Percentiles rank a stretch among this genome's conserved stretches.
These are phyloP conservation scores for Sinocyclocheilus anshuiensis DNA, from an alignment of 2,113 vertebrate species.

Conservation along the genomic window DNA sequence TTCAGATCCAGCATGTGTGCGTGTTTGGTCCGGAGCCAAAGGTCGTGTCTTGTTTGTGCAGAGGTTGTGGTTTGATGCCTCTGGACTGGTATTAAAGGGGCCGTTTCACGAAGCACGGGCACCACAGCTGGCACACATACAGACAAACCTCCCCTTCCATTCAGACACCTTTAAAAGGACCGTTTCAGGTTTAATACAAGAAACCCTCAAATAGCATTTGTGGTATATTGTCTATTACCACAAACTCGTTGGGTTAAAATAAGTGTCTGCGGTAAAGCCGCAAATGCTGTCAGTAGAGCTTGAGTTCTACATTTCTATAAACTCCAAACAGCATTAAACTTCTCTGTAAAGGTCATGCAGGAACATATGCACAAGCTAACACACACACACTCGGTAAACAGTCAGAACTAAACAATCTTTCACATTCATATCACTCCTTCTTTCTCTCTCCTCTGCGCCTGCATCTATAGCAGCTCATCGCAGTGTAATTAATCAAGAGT, in stretches of 20 bases:
- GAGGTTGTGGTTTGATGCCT: conserved; percentile 22
- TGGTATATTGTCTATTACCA: background rate
- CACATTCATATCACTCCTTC: no score
- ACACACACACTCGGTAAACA: background rate
- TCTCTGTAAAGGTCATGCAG: conserved; percentile 10
- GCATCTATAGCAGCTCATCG: no score
- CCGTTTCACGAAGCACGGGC: background rate
- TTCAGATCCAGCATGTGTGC: conserved; percentile 21
- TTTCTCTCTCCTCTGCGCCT: no score
- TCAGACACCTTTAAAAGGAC: background rate
- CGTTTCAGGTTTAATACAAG: background rate
- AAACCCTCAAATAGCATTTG: background rate
- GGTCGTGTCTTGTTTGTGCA: conserved; percentile 37
- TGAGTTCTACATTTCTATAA: background rate
- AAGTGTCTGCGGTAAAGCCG: background rate
- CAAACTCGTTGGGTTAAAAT: background rate
- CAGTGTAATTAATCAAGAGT: no score
- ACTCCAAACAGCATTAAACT: background rate
- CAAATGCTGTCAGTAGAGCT: background rate
- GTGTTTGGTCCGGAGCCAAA: conserved; percentile 27
- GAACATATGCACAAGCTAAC: background rate
- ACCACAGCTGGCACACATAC: conserved; percentile 14
- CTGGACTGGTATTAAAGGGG: conserved; percentile 12
- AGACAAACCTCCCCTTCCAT: background rate
- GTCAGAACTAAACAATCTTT: no score